phyloP scores from a whole-genome alignment of 2,113 vertebrate species.

The Tragelaphus buxtoni region DNA sequence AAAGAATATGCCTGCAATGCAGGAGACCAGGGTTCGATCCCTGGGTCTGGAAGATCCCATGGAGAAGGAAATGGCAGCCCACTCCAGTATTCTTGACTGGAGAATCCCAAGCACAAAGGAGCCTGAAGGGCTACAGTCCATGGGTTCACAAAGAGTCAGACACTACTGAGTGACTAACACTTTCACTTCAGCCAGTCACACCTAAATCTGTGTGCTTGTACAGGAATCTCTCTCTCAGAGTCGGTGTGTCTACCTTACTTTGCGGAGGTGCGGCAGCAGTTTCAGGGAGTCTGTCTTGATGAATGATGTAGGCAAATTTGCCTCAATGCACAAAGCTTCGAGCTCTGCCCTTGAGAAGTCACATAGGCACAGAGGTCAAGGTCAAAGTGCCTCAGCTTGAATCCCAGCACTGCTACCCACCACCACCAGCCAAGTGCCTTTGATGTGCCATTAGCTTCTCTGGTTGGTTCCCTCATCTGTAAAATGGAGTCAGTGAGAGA shows the following conservation, averaged over 20 bases:
- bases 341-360: not conserved
- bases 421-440: not conserved
- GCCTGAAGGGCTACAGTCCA: not conserved
- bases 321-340: not conserved
- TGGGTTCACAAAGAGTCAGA: not conserved
- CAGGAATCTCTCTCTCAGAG: not conserved
- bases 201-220: fast-evolving
- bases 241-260: not conserved
- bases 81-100: not conserved
- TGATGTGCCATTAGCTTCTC: not conserved
- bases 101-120: not conserved
- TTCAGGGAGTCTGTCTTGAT: not conserved
- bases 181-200: not conserved
- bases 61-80: not conserved
- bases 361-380: not conserved
- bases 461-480: not conserved
- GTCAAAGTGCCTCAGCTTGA: not conserved
- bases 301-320: not conserved
- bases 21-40: not conserved
- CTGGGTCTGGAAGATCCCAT: not conserved
- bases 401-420: not conserved
- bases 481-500: not conserved
- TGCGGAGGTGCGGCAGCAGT: not conserved
- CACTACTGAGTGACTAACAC: not conserved
- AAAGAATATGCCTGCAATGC: not conserved